Evolutionary conservation across 2,113 vertebrate species (phyloP), one percentile per base, ranked within the genome.

Genomic region (Notothenia coriiceps): DNA sequence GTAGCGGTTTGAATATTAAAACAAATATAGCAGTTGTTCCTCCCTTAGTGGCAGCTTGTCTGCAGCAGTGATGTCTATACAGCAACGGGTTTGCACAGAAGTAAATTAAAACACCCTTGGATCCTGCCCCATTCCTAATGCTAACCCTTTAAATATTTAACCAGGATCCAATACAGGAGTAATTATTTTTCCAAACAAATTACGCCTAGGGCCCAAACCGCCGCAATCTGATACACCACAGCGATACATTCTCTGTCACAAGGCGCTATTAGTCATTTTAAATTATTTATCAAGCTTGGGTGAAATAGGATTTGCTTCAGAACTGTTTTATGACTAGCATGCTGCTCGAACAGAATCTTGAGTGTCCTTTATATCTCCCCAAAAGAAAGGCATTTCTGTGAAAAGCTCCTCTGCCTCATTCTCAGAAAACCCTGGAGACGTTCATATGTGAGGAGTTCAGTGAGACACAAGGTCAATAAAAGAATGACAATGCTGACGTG

Each of bases 161-260:
- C 88, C 86, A 92, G 84, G 75, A 94, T 89, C 89, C 91, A 91
- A 92, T 90, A 88, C 84, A 90, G 80, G 86, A 93, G 91, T 94
- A 93, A 94, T 95, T 95, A 93, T 94, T 95, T 95, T 92, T 92
- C 92, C 86, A 95, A 95, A 95, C 94, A 95, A 94, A 94, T 93
- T 93, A 92, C n/a, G 88, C 93, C 91, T 76, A 56, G 22, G 90
- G 92, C 91, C 66, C 8, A 93, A 94, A 93, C 87, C 55, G 43
- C 84, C 40, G 84, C 90, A 92, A 92, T 92, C 83, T 85, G 92
- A 95, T 94, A 90, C 84, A 83, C 88, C 89, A 63, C 78, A 55
- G 85, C 67, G 43, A 93, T 93, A 91, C 84, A 92, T 91, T 88
- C 85, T 81, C 82, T 76, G 88, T 93, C 89, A 88, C 86, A 88